Percentiles rank a stretch among this genome's conserved stretches.
phyloP scores from a whole-genome alignment of 2,888 invertebrate species.

The Aphrophora alni region DNA sequence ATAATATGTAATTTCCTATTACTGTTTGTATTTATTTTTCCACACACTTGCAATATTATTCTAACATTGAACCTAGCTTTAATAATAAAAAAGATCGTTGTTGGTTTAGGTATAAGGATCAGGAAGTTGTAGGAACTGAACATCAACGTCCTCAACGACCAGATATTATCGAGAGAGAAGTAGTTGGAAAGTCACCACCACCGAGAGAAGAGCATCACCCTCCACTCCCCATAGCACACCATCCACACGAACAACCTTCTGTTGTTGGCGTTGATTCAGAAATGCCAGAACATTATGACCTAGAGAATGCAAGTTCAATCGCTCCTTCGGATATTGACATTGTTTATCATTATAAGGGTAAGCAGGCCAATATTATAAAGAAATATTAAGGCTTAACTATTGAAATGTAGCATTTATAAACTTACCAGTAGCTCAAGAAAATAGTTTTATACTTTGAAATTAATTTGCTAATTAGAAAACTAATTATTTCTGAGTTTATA shows the following conservation, averaged over 20 bases:
- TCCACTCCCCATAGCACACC: constrained; percentile 71
- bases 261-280: constrained; percentile 68
- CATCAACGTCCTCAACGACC: constrained; percentile 84
- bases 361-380: not conserved
- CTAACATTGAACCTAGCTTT: no score
- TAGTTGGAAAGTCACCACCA: constrained; percentile 82
- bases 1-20: no score
- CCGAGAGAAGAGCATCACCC: constrained; percentile 80
- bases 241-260: constrained; percentile 73
- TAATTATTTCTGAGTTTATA: no score
- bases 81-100: no score
- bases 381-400: no score
- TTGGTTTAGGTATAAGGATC: constrained; percentile 70
- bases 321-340: constrained; percentile 98
- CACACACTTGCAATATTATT: no score
- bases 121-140: constrained; percentile 66
- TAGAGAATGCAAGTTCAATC: constrained; percentile 96
- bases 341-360: constrained; percentile 91
- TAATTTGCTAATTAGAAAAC: no score
- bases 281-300: constrained; percentile 91
- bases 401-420: no score
- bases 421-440: no score
- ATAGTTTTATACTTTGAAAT: no score
- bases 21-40: no score
- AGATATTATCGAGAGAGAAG: constrained; percentile 92